Percentiles rank a stretch among this genome's conserved stretches.
These are phyloP conservation scores for Drosophila paulistorum DNA, from an alignment of 1,140 invertebrate genomes.

Conservation along the genomic window DNA sequence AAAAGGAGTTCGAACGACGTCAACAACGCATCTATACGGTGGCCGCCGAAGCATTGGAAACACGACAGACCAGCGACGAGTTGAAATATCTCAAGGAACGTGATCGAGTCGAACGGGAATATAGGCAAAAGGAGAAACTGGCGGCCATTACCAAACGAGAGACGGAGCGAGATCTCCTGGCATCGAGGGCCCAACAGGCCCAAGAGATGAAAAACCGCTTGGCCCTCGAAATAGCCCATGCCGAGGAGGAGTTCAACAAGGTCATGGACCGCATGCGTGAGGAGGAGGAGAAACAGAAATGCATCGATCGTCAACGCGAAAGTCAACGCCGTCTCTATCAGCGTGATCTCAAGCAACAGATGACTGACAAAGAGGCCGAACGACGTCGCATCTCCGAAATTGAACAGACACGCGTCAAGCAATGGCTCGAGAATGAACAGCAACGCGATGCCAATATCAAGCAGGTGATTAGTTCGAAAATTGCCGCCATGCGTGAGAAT, in stretches of 20 bases:
- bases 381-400: slow-evolving; percentile 82
- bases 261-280: slow-evolving; percentile 83
- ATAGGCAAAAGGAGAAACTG: slow-evolving; percentile 84
- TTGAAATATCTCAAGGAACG: slow-evolving; percentile 84
- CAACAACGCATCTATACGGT: slow-evolving; percentile 83
- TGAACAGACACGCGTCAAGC: slow-evolving; percentile 85
- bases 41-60: slow-evolving; percentile 81
- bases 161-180: slow-evolving; percentile 84
- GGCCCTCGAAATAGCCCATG: slow-evolving; percentile 86
- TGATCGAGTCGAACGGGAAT: slow-evolving; percentile 85
- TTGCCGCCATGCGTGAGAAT: slow-evolving; percentile 84
- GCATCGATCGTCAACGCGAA: slow-evolving; percentile 74
- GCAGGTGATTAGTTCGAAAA: slow-evolving; percentile 86
- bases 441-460: slow-evolving; percentile 84
- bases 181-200: slow-evolving; percentile 83
- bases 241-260: slow-evolving; percentile 85
- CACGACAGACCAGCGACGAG: slow-evolving; percentile 84
- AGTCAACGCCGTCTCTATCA: slow-evolving; percentile 61
- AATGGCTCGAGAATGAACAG: slow-evolving; percentile 85
- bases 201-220: slow-evolving; percentile 83
- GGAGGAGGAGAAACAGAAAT: slow-evolving; percentile 83
- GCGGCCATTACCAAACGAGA: slow-evolving; percentile 83
- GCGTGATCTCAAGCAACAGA: slow-evolving; percentile 83
- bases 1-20: slow-evolving; percentile 83
- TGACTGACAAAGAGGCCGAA: slow-evolving; percentile 86